Evolutionary conservation across 2,113 vertebrate genomes (phyloP).

Genomic region (Theropithecus gelada): DNA sequence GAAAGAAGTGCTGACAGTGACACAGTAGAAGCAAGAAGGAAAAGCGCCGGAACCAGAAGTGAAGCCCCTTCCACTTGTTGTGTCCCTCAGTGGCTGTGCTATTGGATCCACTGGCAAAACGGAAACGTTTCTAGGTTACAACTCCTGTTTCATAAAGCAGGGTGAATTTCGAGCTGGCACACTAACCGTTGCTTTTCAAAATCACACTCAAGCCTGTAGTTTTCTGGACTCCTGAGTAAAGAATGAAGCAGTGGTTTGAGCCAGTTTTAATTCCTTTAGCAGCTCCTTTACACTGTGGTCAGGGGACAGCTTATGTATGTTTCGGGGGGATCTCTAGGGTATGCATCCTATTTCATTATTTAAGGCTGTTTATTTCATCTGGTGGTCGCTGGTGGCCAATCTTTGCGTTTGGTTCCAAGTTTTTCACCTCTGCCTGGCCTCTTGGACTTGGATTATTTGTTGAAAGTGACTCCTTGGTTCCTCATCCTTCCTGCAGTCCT

Average conservation of each 20-base stretch:
- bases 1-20: neutral
- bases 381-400: neutral
- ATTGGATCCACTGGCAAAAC: neutral
- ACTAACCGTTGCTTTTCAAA: neutral
- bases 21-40: neutral
- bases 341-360: neutral
- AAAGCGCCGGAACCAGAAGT: neutral
- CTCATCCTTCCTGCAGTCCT: neutral
- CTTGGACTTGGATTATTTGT: neutral
- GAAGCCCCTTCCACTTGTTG: neutral
- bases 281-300: neutral
- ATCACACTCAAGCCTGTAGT: neutral
- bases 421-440: neutral
- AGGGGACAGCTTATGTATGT: neutral
- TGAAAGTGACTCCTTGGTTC: neutral
- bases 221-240: neutral
- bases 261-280: neutral
- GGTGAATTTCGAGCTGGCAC: neutral
- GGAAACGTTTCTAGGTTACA: neutral
- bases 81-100: neutral
- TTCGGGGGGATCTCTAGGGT: neutral
- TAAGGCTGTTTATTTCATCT: neutral
- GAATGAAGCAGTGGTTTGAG: neutral
- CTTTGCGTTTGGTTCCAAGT: neutral
- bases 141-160: neutral